A percentile compares a stretch with the other conserved stretches of the same genome.
phyloP scores from a whole-genome alignment of 2,113 vertebrate species.

The Dromiciops gliroides region DNA sequence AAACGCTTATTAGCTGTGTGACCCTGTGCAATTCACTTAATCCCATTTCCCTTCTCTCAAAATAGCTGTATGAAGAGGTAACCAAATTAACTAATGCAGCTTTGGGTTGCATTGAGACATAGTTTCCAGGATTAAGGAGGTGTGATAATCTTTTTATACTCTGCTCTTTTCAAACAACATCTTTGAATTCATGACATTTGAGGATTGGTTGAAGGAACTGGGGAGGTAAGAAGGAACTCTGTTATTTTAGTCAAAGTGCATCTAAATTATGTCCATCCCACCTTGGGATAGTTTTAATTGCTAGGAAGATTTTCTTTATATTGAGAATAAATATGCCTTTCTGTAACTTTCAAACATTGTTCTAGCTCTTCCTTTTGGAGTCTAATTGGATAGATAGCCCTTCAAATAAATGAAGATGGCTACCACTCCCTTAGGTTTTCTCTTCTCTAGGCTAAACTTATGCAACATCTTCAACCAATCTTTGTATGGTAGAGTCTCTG shows the following conservation, averaged over 20 bases:
- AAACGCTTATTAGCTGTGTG: background rate
- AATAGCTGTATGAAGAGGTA: background rate
- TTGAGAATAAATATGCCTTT: background rate
- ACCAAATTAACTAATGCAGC: background rate
- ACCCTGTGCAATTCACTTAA: background rate
- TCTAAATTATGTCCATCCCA: background rate
- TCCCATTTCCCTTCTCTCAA: background rate
- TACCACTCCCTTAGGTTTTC: background rate
- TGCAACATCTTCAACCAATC: background rate
- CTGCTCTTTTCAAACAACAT: background rate
- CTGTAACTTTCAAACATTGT: background rate
- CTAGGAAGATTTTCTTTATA: background rate
- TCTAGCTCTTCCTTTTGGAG: background rate
- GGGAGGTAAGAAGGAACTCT: background rate
- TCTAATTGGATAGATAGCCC: background rate
- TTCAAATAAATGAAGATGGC: background rate
- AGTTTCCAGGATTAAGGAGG: background rate
- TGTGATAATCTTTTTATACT: background rate
- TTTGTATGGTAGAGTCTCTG: background rate
- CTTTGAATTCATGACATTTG: background rate
- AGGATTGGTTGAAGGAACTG: background rate
- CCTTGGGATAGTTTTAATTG: background rate
- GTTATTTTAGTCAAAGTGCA: background rate
- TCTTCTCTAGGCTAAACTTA: background rate
- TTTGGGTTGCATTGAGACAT: background rate